Conservation (phyloP, 1,140 invertebrate genomes). For the Microplitis mediator region DNA sequence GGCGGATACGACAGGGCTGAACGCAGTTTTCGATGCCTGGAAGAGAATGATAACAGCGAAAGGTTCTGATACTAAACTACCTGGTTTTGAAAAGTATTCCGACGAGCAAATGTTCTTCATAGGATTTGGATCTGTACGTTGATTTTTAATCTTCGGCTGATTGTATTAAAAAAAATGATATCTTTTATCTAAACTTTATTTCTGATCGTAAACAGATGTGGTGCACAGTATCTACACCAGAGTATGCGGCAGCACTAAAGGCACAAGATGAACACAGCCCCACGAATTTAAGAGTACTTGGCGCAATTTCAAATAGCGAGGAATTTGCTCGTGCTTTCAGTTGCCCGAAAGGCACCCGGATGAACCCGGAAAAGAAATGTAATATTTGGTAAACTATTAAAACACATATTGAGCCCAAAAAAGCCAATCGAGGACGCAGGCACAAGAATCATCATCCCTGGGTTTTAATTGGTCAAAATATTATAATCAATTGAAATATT, state of each 20-base stretch:
- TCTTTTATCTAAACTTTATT: not conserved
- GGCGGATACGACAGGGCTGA: too few relatives aligned
- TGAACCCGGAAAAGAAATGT: constrained; percentile 24
- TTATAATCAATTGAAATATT: too few relatives aligned
- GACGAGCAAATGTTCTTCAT: constrained; percentile 57
- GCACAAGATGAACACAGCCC: constrained; percentile 12
- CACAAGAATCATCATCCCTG: not conserved
- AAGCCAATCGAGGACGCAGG: not conserved
- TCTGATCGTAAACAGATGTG: not conserved
- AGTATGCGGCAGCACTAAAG: not conserved
- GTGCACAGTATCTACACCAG: constrained; percentile 2
- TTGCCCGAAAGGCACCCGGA: constrained; percentile 13
- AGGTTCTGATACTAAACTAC: constrained; percentile 36
- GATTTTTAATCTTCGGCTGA: not conserved
- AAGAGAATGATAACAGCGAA: not conserved
- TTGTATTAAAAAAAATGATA: too few relatives aligned
- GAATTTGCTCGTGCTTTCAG: constrained; percentile 19
- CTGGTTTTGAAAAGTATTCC: constrained; percentile 59
- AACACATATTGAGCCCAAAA: not conserved
- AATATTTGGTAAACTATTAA: constrained; percentile 2
- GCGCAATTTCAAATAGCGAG: constrained; percentile 14
- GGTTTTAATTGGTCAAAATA: too few relatives aligned
- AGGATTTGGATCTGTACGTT: constrained; percentile 57
- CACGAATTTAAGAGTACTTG: constrained; percentile 5
- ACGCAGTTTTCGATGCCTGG: too few relatives aligned